phyloP scores from a whole-genome alignment of 35 echinoderm and acorn worm species.

The Nesometra sesokonis region DNA sequence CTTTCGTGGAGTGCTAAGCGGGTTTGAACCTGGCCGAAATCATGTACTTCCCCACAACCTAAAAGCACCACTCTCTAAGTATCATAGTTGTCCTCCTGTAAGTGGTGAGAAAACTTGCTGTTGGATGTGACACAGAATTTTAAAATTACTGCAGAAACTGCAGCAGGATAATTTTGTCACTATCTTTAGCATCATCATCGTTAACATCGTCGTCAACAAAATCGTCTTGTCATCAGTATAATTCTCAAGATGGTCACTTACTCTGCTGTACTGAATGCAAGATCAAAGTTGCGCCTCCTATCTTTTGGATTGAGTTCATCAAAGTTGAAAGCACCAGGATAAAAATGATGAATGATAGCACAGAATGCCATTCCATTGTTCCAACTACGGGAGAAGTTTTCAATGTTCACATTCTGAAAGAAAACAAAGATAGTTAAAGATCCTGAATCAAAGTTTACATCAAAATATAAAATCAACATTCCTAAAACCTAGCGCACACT shows the following conservation, averaged over 20 bases:
- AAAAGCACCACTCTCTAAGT: too few species aligned
- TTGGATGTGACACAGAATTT: too few species aligned
- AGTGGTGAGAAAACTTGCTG: too few species aligned
- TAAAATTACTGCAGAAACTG: too few species aligned
- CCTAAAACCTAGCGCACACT: too few species aligned
- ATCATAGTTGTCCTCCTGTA: too few species aligned
- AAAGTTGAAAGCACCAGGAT: constrained; percentile 59
- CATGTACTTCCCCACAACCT: too few species aligned
- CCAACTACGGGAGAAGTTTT: constrained; percentile 77
- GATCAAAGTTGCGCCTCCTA: constrained; percentile 71
- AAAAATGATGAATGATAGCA: constrained; percentile 67
- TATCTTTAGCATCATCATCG: background rate
- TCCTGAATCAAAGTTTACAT: background rate
- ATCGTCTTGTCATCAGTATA: background rate
- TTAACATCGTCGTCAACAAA: background rate
- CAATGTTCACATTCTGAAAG: constrained; percentile 51
- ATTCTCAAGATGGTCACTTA: constrained; percentile 23
- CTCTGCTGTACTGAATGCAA: constrained; percentile 87
- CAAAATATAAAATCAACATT: background rate
- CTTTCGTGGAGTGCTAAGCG: too few species aligned
- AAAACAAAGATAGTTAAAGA: background rate
- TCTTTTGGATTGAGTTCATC: constrained; percentile 53
- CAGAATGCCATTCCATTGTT: constrained; percentile 89
- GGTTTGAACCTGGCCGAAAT: too few species aligned
- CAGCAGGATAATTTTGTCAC: background rate